Base-by-base conservation (phyloP, 2,797 vertebrate species). In the Peromyscus aztecus region DNA sequence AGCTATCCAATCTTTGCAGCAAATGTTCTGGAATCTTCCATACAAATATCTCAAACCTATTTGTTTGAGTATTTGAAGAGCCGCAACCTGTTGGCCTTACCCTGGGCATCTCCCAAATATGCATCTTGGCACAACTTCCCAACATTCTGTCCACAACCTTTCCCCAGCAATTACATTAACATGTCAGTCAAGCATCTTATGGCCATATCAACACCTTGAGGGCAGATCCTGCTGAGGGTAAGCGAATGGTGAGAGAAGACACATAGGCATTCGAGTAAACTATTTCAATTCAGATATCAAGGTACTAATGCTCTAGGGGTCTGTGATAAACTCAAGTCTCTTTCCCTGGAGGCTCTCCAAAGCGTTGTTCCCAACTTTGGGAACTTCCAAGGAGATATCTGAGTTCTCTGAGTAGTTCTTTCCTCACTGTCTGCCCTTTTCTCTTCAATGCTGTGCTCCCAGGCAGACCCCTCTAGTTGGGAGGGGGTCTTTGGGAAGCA, bases 111-210 rank as follows among this genome's bases (percentile, higher is more conserved):
- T 96, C 71, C 95, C 84, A 92, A 97, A 78, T 89, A 93, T 93
- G 90, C 61, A 61, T 40, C 87, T 94, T 97, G 93, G 96, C 95
- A 96, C 37, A 83, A 40, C 2, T 31, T 90, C 63, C 69, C 80
- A 96, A 96, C 83, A 97, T 97, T 97, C 92, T 95, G 43, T n/a
- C 57, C 40, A 49, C 94, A 96, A 91, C 59, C n/a, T 69, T 96
- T 90, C 93, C 93, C 57, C 57, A 95, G 80, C 78, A 89, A 95
- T 55, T 57, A 37, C 46, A 90, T 34, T 52, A 94, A 95, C 97
- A 95, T 19, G n/a, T 90, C 59, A 96, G 78, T 96, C 61, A 80
- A 91, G 95, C 49, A 90, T 77, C 27, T 67, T 92, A 76, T 3
- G 91, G 34, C 87, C 90, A 95, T 83, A 96, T 95, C 84, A 83